phyloP scores from a whole-genome alignment of 2,888 invertebrate genomes.

The Cerastoderma edule region DNA sequence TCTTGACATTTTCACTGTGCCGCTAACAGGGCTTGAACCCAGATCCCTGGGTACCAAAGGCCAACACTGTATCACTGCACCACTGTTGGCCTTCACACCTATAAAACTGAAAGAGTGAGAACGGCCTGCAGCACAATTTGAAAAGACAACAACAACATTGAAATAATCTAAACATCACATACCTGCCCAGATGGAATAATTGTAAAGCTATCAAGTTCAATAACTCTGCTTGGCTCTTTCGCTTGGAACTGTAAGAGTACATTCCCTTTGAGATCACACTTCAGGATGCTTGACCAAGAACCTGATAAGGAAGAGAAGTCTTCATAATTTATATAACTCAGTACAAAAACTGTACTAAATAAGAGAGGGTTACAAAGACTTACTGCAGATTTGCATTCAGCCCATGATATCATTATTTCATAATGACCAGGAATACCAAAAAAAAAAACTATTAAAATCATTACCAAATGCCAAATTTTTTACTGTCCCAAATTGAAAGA shows the following conservation, averaged over 20 bases:
- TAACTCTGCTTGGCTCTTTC: conserved; percentile 24
- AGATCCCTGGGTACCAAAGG: no score
- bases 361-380: background rate
- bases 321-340: background rate
- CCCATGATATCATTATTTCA: no score
- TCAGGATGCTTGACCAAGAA: conserved; percentile 65
- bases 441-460: background rate
- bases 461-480: background rate
- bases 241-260: conserved; percentile 53
- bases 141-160: background rate
- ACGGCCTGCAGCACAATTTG: background rate
- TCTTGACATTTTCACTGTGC: no score
- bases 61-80: background rate
- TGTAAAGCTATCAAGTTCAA: conserved; percentile 68
- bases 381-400: background rate
- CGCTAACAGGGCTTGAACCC: no score
- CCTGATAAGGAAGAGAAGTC: conserved; percentile 47
- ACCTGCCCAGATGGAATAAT: conserved; percentile 65
- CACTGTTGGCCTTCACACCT: background rate
- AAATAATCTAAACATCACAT: background rate
- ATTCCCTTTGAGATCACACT: conserved; percentile 60
- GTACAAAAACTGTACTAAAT: background rate
- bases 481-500: no score
- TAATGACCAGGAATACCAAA: background rate
- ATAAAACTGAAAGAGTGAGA: background rate